Base-by-base conservation (phyloP, 2,113 vertebrate genomes). In the Bungarus multicinctus region DNA sequence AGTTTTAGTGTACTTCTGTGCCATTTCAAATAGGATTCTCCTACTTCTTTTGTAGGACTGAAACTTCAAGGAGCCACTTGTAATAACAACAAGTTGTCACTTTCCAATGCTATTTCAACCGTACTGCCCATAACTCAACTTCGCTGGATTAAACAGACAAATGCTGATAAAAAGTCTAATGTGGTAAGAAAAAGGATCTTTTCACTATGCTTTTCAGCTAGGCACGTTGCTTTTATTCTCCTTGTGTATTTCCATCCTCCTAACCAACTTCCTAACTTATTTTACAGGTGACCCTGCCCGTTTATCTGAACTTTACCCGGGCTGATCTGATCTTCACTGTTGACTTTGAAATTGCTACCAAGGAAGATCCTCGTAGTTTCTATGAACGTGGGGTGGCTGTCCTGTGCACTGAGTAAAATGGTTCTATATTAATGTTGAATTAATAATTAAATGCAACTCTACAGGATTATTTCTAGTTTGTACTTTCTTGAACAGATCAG, bases 261-360 rank as follows among this genome's bases (percentile, higher is more conserved):
- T 93, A 85, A 0, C 69, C 0, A 74, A 89, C 1, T 0, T 58
- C 2, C 89, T 27, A 16, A 39, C 25, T 11, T 90, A 6, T 89
- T 27, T 94, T 4, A 3, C 94, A 99, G 99, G 99, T 99, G 85
- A 99, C 99, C 27, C 95, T 99, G 23, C 99, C 99, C 0, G 99
- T 99, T 94, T 99, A 99, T 96, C 98, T 99, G 96, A 99, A 99
- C 97, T 99, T 99, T 97, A 99, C 99, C 53, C 98, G 99, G 14
- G 98, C 99, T 0, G 99, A 99, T 95, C 98, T 99, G 58, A 99
- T 99, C 97, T 99, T 99, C 98, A 99, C 99, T 0, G 99, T 99
- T 2, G 99, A 99, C 96, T 99, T 99, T 0, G 99, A 99, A 96
- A 99, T 99, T 8, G 99, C 99, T 57, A 99, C 98, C 69, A 99